Evolutionary conservation across 2,888 invertebrate genomes (phyloP).

Genomic region (Nudaria mundana): DNA sequence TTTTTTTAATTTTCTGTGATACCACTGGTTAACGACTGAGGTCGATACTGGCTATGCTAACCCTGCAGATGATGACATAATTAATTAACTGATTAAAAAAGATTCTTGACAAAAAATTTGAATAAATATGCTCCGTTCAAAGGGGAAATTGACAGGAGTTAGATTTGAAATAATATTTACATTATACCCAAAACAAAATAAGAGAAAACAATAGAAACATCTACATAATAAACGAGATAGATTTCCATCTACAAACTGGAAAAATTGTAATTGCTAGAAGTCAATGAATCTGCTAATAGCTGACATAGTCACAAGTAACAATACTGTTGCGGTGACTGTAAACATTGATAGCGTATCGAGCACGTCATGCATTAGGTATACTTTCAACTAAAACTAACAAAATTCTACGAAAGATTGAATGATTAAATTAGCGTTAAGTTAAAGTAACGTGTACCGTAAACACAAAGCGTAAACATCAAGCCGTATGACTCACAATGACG

Average conservation of each 20-base stretch:
- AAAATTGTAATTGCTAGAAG: conserved; percentile 28
- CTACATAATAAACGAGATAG: conserved; percentile 3
- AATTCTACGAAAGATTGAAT: conserved; percentile 51
- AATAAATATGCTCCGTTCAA: no score
- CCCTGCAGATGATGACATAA: no score
- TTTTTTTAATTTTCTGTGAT: no score
- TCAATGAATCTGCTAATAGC: conserved; percentile 29
- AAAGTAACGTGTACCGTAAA: conserved; percentile 61
- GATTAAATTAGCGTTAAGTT: conserved; percentile 40
- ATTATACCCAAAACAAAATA: no score
- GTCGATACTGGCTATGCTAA: no score
- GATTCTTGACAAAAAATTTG: no score
- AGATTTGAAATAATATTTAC: no score
- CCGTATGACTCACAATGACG: conserved; percentile 78
- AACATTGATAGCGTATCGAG: conserved; percentile 44
- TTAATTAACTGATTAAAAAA: no score
- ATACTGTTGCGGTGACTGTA: conserved; percentile 30
- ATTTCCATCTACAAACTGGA: conserved; percentile 24
- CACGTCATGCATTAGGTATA: conserved; percentile 58
- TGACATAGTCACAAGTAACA: conserved; percentile 28
- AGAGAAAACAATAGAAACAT: neutral
- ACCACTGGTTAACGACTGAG: no score
- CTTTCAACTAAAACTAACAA: conserved; percentile 47
- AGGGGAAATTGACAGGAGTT: no score
- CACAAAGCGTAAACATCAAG: conserved; percentile 73